A percentile compares a stretch with the other conserved stretches of the same genome.
These are phyloP conservation scores for Cancer borealis DNA, from an alignment of 2,888 invertebrate species.

Conservation along the genomic window DNA sequence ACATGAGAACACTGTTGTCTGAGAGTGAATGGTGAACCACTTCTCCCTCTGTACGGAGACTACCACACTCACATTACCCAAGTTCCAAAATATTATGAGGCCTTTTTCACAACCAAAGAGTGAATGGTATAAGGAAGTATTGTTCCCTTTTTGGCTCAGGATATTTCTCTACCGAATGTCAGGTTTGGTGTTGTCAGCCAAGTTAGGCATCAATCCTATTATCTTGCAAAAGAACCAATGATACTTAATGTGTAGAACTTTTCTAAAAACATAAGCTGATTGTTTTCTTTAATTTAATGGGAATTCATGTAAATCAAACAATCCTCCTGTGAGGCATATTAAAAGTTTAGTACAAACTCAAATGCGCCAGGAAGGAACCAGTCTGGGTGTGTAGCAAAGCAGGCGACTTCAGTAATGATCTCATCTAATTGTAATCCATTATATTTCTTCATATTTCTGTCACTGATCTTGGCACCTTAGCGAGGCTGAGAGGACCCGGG, in stretches of 20 bases:
- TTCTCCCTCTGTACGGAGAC: constrained; percentile 4
- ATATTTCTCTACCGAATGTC: constrained; percentile 68
- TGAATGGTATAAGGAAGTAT: constrained; percentile 61
- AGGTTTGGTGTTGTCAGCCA: constrained; percentile 52
- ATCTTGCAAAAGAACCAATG: constrained; percentile 43
- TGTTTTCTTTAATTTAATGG: constrained; percentile 43
- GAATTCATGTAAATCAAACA: constrained; percentile 39
- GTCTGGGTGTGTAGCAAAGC: constrained; percentile 55
- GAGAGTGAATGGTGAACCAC: constrained; percentile 2
- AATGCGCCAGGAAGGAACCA: constrained; percentile 48
- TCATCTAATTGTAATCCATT: constrained; percentile 61
- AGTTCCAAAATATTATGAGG: constrained; percentile 40
- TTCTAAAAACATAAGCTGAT: constrained; percentile 25
- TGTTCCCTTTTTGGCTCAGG: constrained; percentile 75
- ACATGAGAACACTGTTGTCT: constrained; percentile 18
- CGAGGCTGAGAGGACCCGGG: constrained; percentile 26
- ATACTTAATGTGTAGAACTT: constrained; percentile 42
- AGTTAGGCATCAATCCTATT: constrained; percentile 55
- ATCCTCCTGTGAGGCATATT: constrained; percentile 56
- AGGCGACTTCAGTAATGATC: constrained; percentile 69
- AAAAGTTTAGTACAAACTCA: constrained; percentile 65
- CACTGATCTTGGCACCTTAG: constrained; percentile 38
- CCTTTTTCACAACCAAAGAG: constrained; percentile 72
- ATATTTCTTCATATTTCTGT: constrained; percentile 54
- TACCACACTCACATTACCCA: constrained; percentile 32